Evolutionary conservation across 2,797 vertebrate species (phyloP).

Genomic region (Mycteria americana): DNA sequence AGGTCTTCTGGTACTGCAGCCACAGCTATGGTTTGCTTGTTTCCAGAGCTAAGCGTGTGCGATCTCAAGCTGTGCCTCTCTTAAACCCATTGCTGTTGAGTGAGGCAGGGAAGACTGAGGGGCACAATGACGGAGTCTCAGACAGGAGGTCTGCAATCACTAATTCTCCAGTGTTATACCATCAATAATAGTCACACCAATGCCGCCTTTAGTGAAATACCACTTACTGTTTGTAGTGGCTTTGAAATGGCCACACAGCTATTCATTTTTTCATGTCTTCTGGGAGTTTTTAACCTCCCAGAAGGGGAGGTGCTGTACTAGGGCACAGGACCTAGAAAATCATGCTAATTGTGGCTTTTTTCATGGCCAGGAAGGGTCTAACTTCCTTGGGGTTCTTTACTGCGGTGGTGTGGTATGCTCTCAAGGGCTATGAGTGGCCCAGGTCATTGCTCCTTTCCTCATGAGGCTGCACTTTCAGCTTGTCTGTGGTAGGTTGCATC

Average conservation of each 20-base stretch:
- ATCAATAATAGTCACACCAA: neutral
- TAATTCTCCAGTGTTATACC: neutral
- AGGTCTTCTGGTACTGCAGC: neutral
- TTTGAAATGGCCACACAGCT: neutral
- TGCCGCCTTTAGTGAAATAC: neutral
- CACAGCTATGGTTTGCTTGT: neutral
- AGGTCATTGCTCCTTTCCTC: neutral
- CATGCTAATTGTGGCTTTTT: neutral
- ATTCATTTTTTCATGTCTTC: neutral
- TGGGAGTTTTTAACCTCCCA: neutral
- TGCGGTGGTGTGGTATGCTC: neutral
- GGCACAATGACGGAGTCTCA: neutral
- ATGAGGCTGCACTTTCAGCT: neutral
- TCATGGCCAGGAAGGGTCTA: neutral
- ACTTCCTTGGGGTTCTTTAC: neutral
- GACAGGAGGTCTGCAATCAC: neutral
- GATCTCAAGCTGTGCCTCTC: neutral
- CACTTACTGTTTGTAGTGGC: neutral
- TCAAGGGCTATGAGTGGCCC: neutral
- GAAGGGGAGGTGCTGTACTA: neutral
- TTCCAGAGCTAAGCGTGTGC: neutral
- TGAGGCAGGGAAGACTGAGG: neutral
- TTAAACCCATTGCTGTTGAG: neutral
- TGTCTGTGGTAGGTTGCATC: neutral
- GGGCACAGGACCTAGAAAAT: neutral